Base-by-base conservation (phyloP, 2,113 vertebrate species). In the Ia io region DNA sequence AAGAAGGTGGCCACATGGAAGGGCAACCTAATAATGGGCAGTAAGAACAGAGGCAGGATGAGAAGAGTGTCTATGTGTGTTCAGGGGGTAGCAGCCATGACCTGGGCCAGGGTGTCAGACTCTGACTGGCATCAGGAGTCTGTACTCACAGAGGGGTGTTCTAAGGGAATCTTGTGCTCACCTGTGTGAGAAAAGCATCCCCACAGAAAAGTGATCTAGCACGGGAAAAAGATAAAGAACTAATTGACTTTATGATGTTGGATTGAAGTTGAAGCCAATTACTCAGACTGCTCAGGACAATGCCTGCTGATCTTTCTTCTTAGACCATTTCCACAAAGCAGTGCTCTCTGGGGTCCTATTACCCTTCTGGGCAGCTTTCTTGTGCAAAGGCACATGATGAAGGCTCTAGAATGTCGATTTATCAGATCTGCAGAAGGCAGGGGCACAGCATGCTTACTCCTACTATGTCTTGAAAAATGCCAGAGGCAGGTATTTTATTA, bases 51-150 rank as follows among this genome's bases (percentile, higher is more conserved):
- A 79, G 35, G 73, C 2, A 42, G 30, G 2, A 20, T 47, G 32
- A 44, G 69, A 1, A 32, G 6, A 37, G 5, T 7, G 5, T 11
- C 9, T 3, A 17, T 6, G 4, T 32, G 6, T 35, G 0, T 61
- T 3, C 2, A 4, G 22, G 1, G 20, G 10, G 0, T 3, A 37
- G 5, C 0, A 73, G 35, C 4, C 47, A 2, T 20, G 20, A 1
- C 37, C 61, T 32, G 23, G 14, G 13, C 35, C 49, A 28, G 3
- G 0, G 2, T 14, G 6, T 23, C 32, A 40, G 11, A 42, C 13
- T 13, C 20, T 63, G 7, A 74, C 14, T 49, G 1, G 7, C 1
- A 3, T 35, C 17, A 25, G 20, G 4, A 85, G 4, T 13, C 10
- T 9, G 0, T n/a, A 30, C 23, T 42, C 12, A 73, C 17, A 71